Base-by-base conservation (phyloP, 2,797 vertebrate genomes). In the Rhadinocentrus ornatus region DNA sequence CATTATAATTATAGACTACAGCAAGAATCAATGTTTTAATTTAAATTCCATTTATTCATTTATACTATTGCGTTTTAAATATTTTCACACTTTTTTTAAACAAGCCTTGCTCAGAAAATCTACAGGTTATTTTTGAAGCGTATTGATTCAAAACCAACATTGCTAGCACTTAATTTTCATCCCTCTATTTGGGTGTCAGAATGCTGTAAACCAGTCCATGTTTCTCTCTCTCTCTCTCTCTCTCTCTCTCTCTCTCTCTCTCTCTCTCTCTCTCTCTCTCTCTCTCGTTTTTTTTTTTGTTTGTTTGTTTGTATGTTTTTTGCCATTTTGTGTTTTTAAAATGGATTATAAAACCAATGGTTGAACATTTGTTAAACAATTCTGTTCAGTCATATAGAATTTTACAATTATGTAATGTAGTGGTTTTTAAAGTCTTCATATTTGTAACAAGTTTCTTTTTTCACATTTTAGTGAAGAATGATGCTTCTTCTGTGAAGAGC, bases 401-500 rank as follows among this genome's bases (percentile, higher is more conserved):
- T 71, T 78, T 84, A 32, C 63, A 67, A 66, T 89, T 63, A 57
- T 78, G 39, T 72, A 39, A 52, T 61, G 73, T 91, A 56, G 72
- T 59, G 65, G 18, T 82, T 71, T 32, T 80, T 46, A 11, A 71
- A 35, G 13, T 32, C 15, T 37, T 34, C 41, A 29, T 67, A 31
- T 75, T 44, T 59, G 67, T 54, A 9, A 29, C 37, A 9, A 3
- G 55, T 65, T 88, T 81, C 69, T 69, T 62, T 81, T 91, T 95
- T 95, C 94, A 94, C 94, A 93, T 95, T 94, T 93, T 93, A 83
- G 94, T 95, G 94, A 93, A 94, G 80, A 87, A 86, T 81, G 83
- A 85, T 73, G 87, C 88, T 70, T 95, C 94, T 95, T 95, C 94
- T 94, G 84, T 95, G 94, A 95, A 95, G 94, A 95, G 82, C 80